Conservation (phyloP, 2,888 invertebrate genomes). For the Carcina quercana region DNA sequence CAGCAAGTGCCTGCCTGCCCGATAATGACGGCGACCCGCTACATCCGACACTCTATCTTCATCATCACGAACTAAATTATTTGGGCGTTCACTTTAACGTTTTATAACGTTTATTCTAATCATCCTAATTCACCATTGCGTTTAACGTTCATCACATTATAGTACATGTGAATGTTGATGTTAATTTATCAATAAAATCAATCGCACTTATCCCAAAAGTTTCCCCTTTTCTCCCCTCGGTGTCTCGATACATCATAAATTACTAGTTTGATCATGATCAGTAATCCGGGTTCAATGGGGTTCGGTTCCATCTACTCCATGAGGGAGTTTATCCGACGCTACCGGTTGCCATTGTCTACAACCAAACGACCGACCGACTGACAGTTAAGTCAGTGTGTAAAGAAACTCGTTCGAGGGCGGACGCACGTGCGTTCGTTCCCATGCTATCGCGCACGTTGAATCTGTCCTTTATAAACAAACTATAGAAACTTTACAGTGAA, state of each 20-base stretch:
- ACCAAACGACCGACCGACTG: slow-evolving; percentile 14
- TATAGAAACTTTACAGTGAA: slow-evolving; percentile 33
- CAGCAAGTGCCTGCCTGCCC: slow-evolving; percentile 51
- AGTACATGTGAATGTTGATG: too few relatives aligned
- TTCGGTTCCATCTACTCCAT: slow-evolving; percentile 24
- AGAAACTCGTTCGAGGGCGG: slow-evolving; percentile 39
- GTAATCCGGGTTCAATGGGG: slow-evolving; percentile 54
- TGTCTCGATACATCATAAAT: slow-evolving; percentile 47
- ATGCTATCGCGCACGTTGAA: slow-evolving; percentile 31
- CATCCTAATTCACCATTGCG: too few relatives aligned
- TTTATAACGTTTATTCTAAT: too few relatives aligned
- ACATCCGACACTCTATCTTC: slow-evolving; percentile 28
- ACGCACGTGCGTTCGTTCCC: slow-evolving; percentile 38
- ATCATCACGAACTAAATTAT: slow-evolving; percentile 17
- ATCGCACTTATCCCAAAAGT: background rate
- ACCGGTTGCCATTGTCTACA: slow-evolving; percentile 41
- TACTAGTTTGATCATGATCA: slow-evolving; percentile 49
- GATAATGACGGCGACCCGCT: slow-evolving; percentile 37
- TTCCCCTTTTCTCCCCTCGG: background rate
- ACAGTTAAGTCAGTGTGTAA: slow-evolving; percentile 37
- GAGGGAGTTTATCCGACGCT: slow-evolving; percentile 54
- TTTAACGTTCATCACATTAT: too few relatives aligned
- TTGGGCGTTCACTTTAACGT: too few relatives aligned
- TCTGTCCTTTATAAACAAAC: slow-evolving; percentile 43
- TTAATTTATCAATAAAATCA: slow-evolving; percentile 1